These are phyloP conservation scores for Ptilodon capucinus DNA, from an alignment of 2,888 invertebrate genomes.

Conservation along the genomic window DNA sequence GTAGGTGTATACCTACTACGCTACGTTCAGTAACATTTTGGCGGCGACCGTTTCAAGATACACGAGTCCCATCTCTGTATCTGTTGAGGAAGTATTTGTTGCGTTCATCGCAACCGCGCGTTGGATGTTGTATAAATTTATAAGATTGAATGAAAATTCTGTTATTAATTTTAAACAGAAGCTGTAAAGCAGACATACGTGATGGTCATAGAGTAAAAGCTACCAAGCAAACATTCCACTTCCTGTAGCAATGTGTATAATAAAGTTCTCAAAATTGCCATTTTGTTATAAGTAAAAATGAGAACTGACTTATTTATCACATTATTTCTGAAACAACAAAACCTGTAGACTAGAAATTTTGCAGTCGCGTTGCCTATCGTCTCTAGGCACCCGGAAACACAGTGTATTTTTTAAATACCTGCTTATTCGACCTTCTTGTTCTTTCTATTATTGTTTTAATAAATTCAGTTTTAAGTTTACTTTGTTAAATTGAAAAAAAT, in stretches of 20 bases:
- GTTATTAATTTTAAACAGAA: no score
- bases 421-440: constrained; percentile 30
- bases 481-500: no score
- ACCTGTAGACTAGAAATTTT: no score
- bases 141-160: constrained; percentile 31
- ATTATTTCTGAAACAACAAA: no score
- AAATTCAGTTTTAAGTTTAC: no score
- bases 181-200: constrained; percentile 50
- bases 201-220: constrained; percentile 51
- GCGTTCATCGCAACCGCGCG: constrained; percentile 1
- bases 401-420: no score
- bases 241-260: no score
- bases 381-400: no score
- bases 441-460: background rate
- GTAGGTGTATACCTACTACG: constrained; percentile 13
- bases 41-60: constrained; percentile 24
- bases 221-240: constrained; percentile 18
- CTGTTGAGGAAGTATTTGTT: constrained; percentile 1
- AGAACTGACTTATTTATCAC: no score
- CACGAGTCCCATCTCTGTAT: constrained; percentile 44
- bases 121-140: constrained; percentile 8
- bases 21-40: constrained; percentile 28
- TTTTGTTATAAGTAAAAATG: no score
- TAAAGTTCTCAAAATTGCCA: no score
- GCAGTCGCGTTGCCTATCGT: no score